phyloP scores from a whole-genome alignment of 2,888 invertebrate genomes.

The Antheraea assamensis region DNA sequence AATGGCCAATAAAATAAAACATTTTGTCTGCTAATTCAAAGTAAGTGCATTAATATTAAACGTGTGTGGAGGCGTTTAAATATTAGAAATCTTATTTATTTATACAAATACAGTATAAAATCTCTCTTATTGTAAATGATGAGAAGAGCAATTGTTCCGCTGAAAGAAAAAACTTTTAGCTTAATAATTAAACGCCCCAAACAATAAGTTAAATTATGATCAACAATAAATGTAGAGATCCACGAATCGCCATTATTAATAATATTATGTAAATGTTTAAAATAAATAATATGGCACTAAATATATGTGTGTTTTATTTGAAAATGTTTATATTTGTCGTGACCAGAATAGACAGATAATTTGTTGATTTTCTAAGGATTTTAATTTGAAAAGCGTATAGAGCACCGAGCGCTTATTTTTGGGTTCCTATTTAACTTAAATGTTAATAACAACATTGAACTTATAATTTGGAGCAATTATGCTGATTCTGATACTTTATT shows the following conservation, averaged over 20 bases:
- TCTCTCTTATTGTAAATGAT: background rate
- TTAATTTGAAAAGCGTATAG: too few relatives aligned
- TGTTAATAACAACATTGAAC: too few relatives aligned
- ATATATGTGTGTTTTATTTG: background rate
- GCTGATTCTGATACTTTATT: too few relatives aligned
- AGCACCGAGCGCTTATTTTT: too few relatives aligned
- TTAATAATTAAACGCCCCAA: background rate
- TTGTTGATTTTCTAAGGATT: too few relatives aligned
- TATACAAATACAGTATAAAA: slow-evolving; percentile 3
- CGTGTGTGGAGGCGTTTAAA: background rate
- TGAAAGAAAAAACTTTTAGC: background rate
- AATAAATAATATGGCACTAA: slow-evolving; percentile 40
- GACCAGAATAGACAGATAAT: too few relatives aligned
- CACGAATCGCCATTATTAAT: slow-evolving; percentile 41
- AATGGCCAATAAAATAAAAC: slow-evolving; percentile 19
- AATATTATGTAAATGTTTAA: slow-evolving; percentile 42
- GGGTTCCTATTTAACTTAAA: too few relatives aligned
- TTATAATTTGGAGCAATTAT: too few relatives aligned
- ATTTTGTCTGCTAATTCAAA: slow-evolving; percentile 18
- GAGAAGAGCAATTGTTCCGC: background rate
- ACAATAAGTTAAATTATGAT: background rate
- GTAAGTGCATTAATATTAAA: slow-evolving; percentile 3
- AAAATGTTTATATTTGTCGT: too few relatives aligned
- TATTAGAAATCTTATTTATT: slow-evolving; percentile 6
- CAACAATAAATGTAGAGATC: background rate